Conservation (phyloP, 2,797 vertebrate species). For the Gymnopithys bicolor region DNA sequence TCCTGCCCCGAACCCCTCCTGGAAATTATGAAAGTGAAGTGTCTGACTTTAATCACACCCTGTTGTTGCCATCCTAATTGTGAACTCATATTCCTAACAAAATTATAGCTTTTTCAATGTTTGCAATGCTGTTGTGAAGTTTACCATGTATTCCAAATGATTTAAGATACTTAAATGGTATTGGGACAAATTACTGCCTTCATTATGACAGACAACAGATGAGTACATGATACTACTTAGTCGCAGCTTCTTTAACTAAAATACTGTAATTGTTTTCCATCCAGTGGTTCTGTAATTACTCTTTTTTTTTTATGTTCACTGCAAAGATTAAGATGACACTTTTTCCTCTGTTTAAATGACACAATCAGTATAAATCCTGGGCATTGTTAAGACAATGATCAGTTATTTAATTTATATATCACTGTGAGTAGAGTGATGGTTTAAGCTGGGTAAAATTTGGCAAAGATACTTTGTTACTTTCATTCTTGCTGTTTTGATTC, state of each 20-base stretch:
- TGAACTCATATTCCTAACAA: constrained; percentile 25
- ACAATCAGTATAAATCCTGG: background rate
- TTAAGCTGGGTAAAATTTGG: background rate
- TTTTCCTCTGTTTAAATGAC: background rate
- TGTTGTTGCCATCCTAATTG: constrained; percentile 22
- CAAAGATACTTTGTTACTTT: background rate
- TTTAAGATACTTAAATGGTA: constrained; percentile 54
- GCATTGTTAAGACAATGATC: background rate
- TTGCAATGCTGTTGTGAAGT: constrained; percentile 38
- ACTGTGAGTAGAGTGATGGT: background rate
- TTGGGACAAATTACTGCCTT: constrained; percentile 71
- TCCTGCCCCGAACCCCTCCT: background rate
- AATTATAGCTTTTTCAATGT: constrained; percentile 59
- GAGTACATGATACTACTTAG: constrained; percentile 43
- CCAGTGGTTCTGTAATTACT: constrained; percentile 60
- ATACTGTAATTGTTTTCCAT: constrained; percentile 54
- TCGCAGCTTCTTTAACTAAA: constrained; percentile 61
- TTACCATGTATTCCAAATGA: constrained; percentile 38
- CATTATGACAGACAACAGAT: constrained; percentile 61
- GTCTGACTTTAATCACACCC: constrained; percentile 15
- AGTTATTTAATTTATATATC: background rate
- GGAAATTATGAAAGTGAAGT: constrained; percentile 18
- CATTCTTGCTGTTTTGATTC: background rate
- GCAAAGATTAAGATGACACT: background rate
- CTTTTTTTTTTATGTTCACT: constrained; percentile 45